Evolutionary conservation across 2,113 vertebrate genomes (phyloP).

Genomic region (Callaeas wilsoni): DNA sequence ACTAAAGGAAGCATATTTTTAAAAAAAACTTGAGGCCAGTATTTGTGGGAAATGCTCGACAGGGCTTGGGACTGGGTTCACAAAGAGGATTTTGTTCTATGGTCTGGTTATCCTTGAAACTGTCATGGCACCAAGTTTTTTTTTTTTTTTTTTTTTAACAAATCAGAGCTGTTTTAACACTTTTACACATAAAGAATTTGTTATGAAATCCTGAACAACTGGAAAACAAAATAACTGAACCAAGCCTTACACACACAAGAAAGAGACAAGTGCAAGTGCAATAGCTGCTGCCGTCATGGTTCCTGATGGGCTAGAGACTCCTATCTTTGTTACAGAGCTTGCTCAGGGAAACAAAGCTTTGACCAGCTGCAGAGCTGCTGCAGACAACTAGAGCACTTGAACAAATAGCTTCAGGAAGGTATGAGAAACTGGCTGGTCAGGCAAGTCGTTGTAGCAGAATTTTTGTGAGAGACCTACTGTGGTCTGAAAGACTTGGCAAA

Average conservation of each 20-base stretch:
- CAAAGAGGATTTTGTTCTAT: background rate
- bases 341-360: background rate
- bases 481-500: background rate
- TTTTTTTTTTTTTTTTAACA: background rate
- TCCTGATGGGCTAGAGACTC: background rate
- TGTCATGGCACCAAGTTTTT: background rate
- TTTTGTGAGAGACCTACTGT: background rate
- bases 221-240: background rate
- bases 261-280: background rate
- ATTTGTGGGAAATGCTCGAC: background rate
- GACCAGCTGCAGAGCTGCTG: background rate
- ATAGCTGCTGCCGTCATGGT: background rate
- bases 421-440: background rate
- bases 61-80: background rate
- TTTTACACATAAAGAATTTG: background rate
- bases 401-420: background rate
- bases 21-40: background rate
- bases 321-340: background rate
- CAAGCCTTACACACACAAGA: background rate
- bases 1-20: background rate
- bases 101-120: background rate
- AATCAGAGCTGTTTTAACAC: background rate
- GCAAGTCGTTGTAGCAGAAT: background rate
- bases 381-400: background rate
- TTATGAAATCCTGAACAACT: background rate